Evolutionary conservation across 1,140 invertebrate species (phyloP), one percentile per base, ranked within the genome.

Genomic region (Adelges cooleyi): DNA sequence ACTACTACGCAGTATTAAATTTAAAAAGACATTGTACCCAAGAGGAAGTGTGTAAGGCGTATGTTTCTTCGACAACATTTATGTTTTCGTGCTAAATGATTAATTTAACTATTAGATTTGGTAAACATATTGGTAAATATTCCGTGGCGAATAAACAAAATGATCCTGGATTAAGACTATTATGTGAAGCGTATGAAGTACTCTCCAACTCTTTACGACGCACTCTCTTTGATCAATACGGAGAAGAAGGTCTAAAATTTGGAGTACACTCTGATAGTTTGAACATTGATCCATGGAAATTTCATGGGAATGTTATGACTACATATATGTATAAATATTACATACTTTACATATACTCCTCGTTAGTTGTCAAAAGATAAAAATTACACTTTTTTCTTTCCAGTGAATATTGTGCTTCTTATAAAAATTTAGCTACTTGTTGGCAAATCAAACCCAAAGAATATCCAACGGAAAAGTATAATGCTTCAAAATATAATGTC

Each of bases 211-310:
- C 84, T 56, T 74, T 81, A 53, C 77, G 72, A 65, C 77, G 86
- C 68, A 82, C 88, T n/a, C 80, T 95, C 36, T 95, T 87, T 74
- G 91, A 95, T 75, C 86, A 90, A 69, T 95, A 84, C 73, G 92
- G 92, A 0, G 90, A 92, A 75, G 85, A 87, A 70, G 91, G 90
- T 2, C 75, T 95, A 27, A 92, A 92, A 73, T 80, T 80, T 67
- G 86, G 87, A 9, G 18, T 59, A 18, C 42, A 46, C 13, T 46
- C 54, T 3, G 6, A 46, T 27, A 25, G 1, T 78, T 86, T 1
- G 80, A 82, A 81, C 69, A 83, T 85, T 53, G 81, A 82, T 67
- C 83, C 86, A 0, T 94, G 90, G 74, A 76, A 80, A 17, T 92
- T 86, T 75, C 87, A 91, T 72, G 89, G 87, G 1, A 86, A 96